Evolutionary conservation across 2,797 vertebrate species (phyloP).

Genomic region (Nyctalus aviator): DNA sequence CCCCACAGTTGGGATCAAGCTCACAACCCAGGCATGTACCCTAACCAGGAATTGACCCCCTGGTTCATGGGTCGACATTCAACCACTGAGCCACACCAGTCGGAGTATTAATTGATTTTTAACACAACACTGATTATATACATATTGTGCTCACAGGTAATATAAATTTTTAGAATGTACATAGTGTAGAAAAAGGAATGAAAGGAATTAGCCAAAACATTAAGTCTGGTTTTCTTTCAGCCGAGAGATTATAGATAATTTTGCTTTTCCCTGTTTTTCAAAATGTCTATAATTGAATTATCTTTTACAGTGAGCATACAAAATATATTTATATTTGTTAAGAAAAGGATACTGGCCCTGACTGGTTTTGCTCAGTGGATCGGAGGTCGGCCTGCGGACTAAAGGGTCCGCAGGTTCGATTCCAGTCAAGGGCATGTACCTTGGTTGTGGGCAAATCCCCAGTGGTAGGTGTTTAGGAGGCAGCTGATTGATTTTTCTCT

Average conservation of each 20-base stretch:
- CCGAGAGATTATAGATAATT: neutral
- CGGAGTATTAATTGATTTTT: neutral
- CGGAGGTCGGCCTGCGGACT: too few relatives aligned
- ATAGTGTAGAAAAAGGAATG: neutral
- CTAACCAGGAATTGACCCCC: too few relatives aligned
- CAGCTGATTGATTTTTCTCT: too few relatives aligned
- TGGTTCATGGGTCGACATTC: too few relatives aligned
- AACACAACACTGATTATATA: neutral
- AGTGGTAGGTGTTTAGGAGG: too few relatives aligned
- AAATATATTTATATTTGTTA: slow-evolving; percentile 8
- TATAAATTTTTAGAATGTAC: neutral
- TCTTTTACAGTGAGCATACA: neutral
- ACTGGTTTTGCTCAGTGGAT: too few relatives aligned
- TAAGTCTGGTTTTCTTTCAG: neutral
- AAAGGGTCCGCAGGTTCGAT: too few relatives aligned
- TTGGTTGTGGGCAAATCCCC: too few relatives aligned
- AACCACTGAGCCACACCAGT: too few relatives aligned
- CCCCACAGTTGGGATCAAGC: too few relatives aligned
- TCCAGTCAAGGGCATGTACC: too few relatives aligned
- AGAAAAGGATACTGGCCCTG: neutral
- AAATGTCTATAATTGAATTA: slow-evolving; percentile 31
- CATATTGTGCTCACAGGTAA: neutral
- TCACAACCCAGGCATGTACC: too few relatives aligned
- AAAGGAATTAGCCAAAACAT: neutral
- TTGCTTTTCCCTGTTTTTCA: neutral